Percentiles rank a stretch among this genome's conserved stretches.
Conservation (phyloP, 2,888 invertebrate species). For the Cancer borealis region DNA sequence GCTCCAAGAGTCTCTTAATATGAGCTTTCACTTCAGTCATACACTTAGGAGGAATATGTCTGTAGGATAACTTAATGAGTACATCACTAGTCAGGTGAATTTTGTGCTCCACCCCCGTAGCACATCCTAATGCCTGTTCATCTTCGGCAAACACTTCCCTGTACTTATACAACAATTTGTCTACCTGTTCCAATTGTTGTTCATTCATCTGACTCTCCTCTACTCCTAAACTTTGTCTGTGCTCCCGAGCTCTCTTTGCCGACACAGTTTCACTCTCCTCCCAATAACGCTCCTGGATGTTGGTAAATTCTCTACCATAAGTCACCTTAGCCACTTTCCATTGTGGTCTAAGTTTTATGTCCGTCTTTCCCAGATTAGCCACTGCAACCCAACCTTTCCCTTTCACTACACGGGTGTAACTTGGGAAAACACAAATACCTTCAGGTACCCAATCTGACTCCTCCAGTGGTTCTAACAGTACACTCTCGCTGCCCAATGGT, state of each 20-base stretch:
- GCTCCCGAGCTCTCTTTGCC: background rate
- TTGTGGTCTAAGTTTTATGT: too few species aligned
- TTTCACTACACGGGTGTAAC: background rate
- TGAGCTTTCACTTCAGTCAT: constrained; percentile 35
- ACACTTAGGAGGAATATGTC: background rate
- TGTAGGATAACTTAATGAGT: constrained; percentile 12
- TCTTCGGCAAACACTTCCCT: background rate
- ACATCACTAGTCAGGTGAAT: constrained; percentile 39
- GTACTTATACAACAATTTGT: constrained; percentile 31
- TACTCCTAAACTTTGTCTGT: background rate
- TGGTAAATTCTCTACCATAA: background rate
- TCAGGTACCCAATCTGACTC: constrained; percentile 13
- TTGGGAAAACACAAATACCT: background rate
- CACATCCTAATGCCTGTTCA: background rate
- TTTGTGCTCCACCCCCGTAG: constrained; percentile 3
- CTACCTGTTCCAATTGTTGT: background rate
- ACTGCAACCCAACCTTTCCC: background rate
- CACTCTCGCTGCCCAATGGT: too few species aligned
- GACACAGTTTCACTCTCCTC: background rate
- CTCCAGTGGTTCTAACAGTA: too few species aligned
- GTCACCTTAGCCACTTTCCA: constrained; percentile 36
- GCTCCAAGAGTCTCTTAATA: background rate
- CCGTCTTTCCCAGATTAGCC: background rate
- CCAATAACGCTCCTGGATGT: background rate
- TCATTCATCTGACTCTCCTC: background rate